Evolutionary conservation across 2,888 invertebrate genomes (phyloP).

Genomic region (Stomorhina lunata): DNA sequence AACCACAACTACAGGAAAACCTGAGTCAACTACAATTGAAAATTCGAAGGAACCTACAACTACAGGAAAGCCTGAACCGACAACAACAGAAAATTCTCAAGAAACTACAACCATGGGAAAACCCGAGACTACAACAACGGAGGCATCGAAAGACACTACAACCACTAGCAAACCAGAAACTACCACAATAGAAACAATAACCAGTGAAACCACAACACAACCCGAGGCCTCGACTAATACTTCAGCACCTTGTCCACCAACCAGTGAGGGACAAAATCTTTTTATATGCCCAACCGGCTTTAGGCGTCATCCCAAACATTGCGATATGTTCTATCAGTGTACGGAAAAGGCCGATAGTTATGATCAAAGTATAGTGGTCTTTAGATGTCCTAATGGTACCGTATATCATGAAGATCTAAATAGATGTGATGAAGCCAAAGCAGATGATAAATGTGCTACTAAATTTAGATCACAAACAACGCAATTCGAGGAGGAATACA

Average conservation of each 20-base stretch:
- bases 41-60: slow-evolving; percentile 38
- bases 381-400: slow-evolving; percentile 89
- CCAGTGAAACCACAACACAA: slow-evolving; percentile 58
- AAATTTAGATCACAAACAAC: slow-evolving; percentile 67
- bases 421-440: slow-evolving; percentile 85
- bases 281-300: slow-evolving; percentile 91
- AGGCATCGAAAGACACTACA: slow-evolving; percentile 41
- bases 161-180: slow-evolving; percentile 45
- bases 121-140: slow-evolving; percentile 64
- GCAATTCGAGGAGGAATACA: slow-evolving; percentile 71
- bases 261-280: slow-evolving; percentile 84
- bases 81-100: slow-evolving; percentile 56
- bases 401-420: slow-evolving; percentile 87
- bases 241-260: slow-evolving; percentile 73
- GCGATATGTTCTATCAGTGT: slow-evolving; percentile 92
- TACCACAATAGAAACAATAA: slow-evolving; percentile 58
- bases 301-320: slow-evolving; percentile 89
- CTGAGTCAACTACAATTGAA: slow-evolving; percentile 35
- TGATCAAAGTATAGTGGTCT: slow-evolving; percentile 87
- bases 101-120: slow-evolving; percentile 60
- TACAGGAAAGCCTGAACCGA: slow-evolving; percentile 58
- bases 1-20: slow-evolving; percentile 42
- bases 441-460: slow-evolving; percentile 77
- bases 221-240: slow-evolving; percentile 54
- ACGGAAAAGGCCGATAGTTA: slow-evolving; percentile 84